Conservation (phyloP, 2,113 vertebrate genomes). For the Notothenia rossii region DNA sequence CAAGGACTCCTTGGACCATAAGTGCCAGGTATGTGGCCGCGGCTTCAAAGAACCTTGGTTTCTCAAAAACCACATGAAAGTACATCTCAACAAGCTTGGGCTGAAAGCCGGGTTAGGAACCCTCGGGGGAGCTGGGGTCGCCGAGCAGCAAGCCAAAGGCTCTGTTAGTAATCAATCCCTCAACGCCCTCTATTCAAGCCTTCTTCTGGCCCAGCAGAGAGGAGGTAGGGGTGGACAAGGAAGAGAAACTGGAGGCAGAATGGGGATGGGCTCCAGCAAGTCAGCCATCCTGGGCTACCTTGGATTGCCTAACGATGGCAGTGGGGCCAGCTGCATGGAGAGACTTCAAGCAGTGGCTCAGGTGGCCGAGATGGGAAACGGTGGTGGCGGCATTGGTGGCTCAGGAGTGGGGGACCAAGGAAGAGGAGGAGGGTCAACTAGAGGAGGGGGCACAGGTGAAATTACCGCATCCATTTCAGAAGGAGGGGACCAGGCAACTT, state of each 20-base stretch:
- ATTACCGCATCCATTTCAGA: constrained; percentile 45
- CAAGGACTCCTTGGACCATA: constrained; percentile 94
- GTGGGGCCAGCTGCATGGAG: constrained; percentile 90
- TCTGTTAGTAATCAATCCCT: constrained; percentile 82
- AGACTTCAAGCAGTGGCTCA: constrained; percentile 88
- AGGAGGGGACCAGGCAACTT: constrained; percentile 79
- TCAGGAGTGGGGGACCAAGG: constrained; percentile 48
- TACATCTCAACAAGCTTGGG: constrained; percentile 93
- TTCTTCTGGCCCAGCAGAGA: constrained; percentile 85
- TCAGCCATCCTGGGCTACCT: constrained; percentile 88
- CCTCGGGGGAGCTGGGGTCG: constrained; percentile 54
- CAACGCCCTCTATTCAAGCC: constrained; percentile 89
- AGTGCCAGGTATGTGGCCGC: constrained; percentile 93
- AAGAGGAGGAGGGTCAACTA: constrained; percentile 54
- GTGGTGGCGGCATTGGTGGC: constrained; percentile 52
- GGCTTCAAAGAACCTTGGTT: constrained; percentile 97
- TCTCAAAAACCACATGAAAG: constrained; percentile 97
- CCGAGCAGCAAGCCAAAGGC: constrained; percentile 72
- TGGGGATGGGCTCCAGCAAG: constrained; percentile 77
- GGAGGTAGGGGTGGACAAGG: constrained; percentile 66
- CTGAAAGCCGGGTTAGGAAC: constrained; percentile 79
- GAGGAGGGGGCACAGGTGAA: constrained; percentile 54
- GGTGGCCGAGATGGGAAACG: constrained; percentile 85
- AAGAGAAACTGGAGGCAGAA: constrained; percentile 53
- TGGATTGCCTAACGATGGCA: constrained; percentile 84